These are phyloP conservation scores for Phortica okadai DNA, from an alignment of 2,888 invertebrate species.

Conservation along the genomic window DNA sequence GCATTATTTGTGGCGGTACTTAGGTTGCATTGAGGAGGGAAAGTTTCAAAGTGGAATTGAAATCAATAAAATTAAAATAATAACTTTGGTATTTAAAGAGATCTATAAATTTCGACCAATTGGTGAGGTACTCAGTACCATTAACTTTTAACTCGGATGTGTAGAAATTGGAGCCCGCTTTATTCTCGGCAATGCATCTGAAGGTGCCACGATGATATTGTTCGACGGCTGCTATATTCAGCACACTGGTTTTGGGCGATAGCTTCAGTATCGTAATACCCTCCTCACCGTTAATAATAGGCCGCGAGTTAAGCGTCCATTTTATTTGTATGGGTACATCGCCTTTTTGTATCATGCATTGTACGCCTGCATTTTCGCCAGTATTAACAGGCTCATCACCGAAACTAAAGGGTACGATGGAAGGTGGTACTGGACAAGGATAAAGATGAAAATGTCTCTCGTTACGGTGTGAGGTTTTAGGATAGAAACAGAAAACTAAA, in stretches of 20 bases:
- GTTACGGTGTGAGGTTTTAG: not conserved
- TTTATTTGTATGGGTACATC: constrained; percentile 86
- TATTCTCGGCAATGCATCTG: constrained; percentile 85
- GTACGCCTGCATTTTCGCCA: constrained; percentile 83
- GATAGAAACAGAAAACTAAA: not conserved
- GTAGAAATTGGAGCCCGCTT: constrained; percentile 82
- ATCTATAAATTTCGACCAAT: not conserved
- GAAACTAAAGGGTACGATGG: constrained; percentile 81
- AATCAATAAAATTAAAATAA: constrained; percentile 25
- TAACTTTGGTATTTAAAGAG: constrained; percentile 1
- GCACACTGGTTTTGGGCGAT: constrained; percentile 81
- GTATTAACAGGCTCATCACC: constrained; percentile 84
- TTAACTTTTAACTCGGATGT: constrained; percentile 85
- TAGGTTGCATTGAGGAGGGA: constrained; percentile 52
- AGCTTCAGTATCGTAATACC: constrained; percentile 78
- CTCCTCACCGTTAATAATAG: constrained; percentile 77
- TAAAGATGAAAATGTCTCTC: constrained; percentile 20
- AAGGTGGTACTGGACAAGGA: constrained; percentile 81
- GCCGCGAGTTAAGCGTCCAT: constrained; percentile 81
- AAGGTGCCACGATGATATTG: constrained; percentile 85
- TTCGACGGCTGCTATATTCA: constrained; percentile 83
- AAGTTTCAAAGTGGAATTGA: not conserved
- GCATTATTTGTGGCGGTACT: constrained; percentile 78
- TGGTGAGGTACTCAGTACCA: constrained; percentile 77
- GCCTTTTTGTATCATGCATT: constrained; percentile 86